phyloP scores from a whole-genome alignment of 2,888 invertebrate species.

The Allygus modestus region DNA sequence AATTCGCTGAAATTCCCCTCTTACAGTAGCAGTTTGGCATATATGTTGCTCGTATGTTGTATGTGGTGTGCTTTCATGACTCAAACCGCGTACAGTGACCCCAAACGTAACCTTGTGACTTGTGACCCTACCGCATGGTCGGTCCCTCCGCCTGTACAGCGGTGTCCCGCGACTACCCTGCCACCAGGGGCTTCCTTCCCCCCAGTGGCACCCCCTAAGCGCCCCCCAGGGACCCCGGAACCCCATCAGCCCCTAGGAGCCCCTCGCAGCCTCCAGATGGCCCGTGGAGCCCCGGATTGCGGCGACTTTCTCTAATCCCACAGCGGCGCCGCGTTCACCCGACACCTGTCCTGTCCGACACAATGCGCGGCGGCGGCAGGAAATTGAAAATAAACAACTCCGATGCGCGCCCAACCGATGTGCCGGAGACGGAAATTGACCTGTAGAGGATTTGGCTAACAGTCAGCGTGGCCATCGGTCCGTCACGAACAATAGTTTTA shows the following conservation, averaged over 20 bases:
- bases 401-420: neutral
- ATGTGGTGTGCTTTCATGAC: too few species aligned
- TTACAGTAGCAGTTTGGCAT: too few species aligned
- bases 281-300: neutral
- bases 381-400: constrained; percentile 41
- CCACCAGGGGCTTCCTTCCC: neutral
- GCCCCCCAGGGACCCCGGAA: neutral
- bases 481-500: too few species aligned
- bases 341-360: neutral
- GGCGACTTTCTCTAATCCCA: constrained; percentile 5
- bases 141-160: neutral
- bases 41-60: too few species aligned
- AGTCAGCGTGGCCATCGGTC: neutral
- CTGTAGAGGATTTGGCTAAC: neutral
- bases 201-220: neutral
- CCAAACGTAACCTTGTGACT: too few species aligned
- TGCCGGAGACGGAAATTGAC: neutral
- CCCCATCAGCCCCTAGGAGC: neutral
- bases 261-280: constrained; percentile 14
- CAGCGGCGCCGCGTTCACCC: neutral
- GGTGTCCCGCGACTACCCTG: neutral
- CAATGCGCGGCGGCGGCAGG: neutral
- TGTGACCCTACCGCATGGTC: constrained; percentile 4
- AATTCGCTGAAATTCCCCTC: too few species aligned
- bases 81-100: neutral